A percentile compares a stretch with the other conserved stretches of the same genome.
These are phyloP conservation scores for Drosophila infuscata DNA, from an alignment of 2,888 invertebrate species.

Conservation along the genomic window DNA sequence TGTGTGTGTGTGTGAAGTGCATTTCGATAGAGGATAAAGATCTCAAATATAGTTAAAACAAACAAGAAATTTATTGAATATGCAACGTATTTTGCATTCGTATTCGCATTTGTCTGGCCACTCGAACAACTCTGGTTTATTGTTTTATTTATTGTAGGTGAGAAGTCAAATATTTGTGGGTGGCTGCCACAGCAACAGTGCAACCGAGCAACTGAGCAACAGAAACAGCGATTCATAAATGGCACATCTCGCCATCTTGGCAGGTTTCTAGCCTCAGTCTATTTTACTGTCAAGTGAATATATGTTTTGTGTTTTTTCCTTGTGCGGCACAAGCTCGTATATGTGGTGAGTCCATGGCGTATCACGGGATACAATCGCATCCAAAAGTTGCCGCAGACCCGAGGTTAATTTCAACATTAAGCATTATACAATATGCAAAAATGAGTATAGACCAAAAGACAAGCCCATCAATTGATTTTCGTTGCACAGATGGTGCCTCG, in stretches of 20 bases:
- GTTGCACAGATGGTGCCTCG: slow-evolving; percentile 32
- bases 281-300: slow-evolving; percentile 67
- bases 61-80: slow-evolving; percentile 81
- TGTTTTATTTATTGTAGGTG: slow-evolving; percentile 80
- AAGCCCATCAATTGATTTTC: slow-evolving; percentile 51
- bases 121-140: slow-evolving; percentile 71
- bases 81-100: slow-evolving; percentile 70
- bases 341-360: slow-evolving; percentile 52
- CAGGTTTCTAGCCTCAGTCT: slow-evolving; percentile 72
- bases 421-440: slow-evolving; percentile 65
- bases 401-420: slow-evolving; percentile 76
- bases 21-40: slow-evolving; percentile 75
- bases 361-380: slow-evolving; percentile 55
- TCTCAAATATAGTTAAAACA: slow-evolving; percentile 80
- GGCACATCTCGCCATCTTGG: slow-evolving; percentile 74
- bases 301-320: slow-evolving; percentile 21
- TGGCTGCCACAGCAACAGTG: slow-evolving; percentile 54
- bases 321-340: slow-evolving; percentile 26
- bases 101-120: slow-evolving; percentile 69
- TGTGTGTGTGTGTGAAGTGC: slow-evolving; percentile 24
- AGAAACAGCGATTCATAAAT: slow-evolving; percentile 61
- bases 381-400: slow-evolving; percentile 52
- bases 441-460: slow-evolving; percentile 39
- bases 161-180: slow-evolving; percentile 80
- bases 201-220: slow-evolving; percentile 25